Conservation (phyloP, 2,888 invertebrate genomes). For the Caenorhabditis angaria region DNA sequence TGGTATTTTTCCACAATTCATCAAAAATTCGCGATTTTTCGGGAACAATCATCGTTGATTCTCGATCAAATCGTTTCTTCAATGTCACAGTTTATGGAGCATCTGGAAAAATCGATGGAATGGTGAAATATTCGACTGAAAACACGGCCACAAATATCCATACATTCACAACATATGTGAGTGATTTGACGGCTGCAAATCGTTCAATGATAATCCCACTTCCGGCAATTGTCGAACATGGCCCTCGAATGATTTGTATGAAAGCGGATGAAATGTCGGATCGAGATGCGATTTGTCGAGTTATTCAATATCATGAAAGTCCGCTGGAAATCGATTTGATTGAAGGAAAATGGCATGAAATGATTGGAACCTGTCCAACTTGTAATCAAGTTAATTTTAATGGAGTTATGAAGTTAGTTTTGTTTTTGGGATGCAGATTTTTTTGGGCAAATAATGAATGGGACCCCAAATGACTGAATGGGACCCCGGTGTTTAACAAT, state of each 20-base stretch:
- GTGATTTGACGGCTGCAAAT: slow-evolving; percentile 58
- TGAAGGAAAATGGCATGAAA: slow-evolving; percentile 54
- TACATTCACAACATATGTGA: slow-evolving; percentile 65
- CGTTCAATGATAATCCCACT: slow-evolving; percentile 58
- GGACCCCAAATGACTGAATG: too few relatives aligned
- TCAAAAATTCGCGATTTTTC: slow-evolving; percentile 63
- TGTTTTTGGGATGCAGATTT: not conserved
- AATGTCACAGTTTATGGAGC: slow-evolving; percentile 66
- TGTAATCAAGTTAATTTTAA: slow-evolving; percentile 65
- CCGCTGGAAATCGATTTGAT: slow-evolving; percentile 58
- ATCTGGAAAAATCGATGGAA: slow-evolving; percentile 62
- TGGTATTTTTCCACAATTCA: slow-evolving; percentile 70
- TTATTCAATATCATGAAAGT: slow-evolving; percentile 56
- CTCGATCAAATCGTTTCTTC: slow-evolving; percentile 57
- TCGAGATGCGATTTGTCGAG: slow-evolving; percentile 55
- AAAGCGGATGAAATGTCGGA: slow-evolving; percentile 62
- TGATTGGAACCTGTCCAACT: slow-evolving; percentile 59
- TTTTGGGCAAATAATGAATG: too few relatives aligned
- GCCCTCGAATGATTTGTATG: slow-evolving; percentile 51
- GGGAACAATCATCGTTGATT: slow-evolving; percentile 64
- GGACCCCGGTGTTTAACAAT: too few relatives aligned
- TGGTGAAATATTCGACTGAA: slow-evolving; percentile 56
- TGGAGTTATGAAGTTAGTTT: slow-evolving; percentile 42
- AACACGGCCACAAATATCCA: slow-evolving; percentile 56
- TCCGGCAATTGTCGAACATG: slow-evolving; percentile 53